These are phyloP conservation scores for Panulirus ornatus DNA, from an alignment of 1,140 invertebrate genomes.

Conservation along the genomic window DNA sequence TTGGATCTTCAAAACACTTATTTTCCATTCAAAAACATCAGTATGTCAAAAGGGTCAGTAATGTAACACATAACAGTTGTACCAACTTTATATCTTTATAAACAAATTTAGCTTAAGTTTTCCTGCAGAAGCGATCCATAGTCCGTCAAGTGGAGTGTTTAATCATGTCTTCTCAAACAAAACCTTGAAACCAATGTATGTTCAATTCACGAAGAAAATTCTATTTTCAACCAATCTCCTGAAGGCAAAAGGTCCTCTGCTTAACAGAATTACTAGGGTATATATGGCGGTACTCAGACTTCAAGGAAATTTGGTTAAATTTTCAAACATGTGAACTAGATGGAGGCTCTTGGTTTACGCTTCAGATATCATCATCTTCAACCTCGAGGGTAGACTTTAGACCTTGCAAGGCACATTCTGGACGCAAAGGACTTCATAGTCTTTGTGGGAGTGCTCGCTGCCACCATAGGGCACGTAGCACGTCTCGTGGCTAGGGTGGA, in stretches of 20 bases:
- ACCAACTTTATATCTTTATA: no score
- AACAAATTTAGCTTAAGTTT: no score
- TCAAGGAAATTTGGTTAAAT: neutral
- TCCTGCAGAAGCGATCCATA: no score
- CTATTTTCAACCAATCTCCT: neutral
- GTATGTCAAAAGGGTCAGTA: no score
- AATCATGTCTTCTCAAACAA: no score
- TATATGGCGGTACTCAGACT: neutral
- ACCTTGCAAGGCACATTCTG: slow-evolving; percentile 9
- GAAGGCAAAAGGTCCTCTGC: neutral
- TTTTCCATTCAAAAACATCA: no score
- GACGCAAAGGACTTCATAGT: slow-evolving; percentile 60
- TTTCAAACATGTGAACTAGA: neutral
- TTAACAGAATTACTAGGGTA: neutral
- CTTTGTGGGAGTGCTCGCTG: slow-evolving; percentile 48
- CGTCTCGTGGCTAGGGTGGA: slow-evolving; percentile 46
- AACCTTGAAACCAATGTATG: no score
- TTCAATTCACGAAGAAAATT: no score
- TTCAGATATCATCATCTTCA: no score
- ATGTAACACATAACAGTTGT: no score
- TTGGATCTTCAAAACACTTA: no score
- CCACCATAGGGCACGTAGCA: slow-evolving; percentile 57
- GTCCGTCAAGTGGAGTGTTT: no score
- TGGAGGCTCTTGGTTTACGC: neutral
- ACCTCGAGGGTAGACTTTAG: neutral